Conservation (phyloP, 2,888 invertebrate genomes). For the Ceramica pisi region DNA sequence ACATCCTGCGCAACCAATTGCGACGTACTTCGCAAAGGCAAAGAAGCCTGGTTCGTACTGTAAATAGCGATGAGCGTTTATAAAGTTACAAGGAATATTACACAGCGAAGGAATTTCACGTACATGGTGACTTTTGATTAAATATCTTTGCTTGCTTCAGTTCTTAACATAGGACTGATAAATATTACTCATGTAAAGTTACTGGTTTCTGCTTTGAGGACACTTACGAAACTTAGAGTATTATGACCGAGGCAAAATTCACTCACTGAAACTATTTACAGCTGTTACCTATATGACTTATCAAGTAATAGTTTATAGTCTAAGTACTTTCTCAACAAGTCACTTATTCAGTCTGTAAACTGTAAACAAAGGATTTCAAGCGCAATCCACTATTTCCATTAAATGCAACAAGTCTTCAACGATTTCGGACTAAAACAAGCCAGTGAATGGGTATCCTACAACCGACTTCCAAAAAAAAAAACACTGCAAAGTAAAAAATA, state of each 20-base stretch:
- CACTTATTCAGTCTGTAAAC: not conserved
- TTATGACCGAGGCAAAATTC: not conserved
- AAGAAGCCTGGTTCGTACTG: too few species aligned
- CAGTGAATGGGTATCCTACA: not conserved
- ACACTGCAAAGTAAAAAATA: too few species aligned
- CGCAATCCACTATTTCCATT: not conserved
- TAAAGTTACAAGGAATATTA: constrained; percentile 6
- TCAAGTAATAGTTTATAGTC: not conserved
- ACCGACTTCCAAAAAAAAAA: too few species aligned
- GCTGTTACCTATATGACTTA: too few species aligned
- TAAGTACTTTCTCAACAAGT: not conserved
- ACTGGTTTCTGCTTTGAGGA: not conserved
- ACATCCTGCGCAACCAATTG: too few species aligned
- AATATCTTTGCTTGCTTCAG: constrained; percentile 22
- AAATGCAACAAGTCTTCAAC: constrained; percentile 12
- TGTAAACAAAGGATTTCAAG: not conserved
- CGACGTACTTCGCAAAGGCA: too few species aligned
- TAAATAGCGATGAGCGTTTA: not conserved
- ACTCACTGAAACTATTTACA: not conserved
- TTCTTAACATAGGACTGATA: not conserved
- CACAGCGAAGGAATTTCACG: not conserved
- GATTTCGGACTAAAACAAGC: not conserved
- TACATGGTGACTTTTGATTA: constrained; percentile 21
- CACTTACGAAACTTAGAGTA: not conserved
- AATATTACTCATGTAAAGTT: not conserved